Base-by-base conservation (phyloP, 2,888 invertebrate genomes). In the Hydrotaea diabolus region DNA sequence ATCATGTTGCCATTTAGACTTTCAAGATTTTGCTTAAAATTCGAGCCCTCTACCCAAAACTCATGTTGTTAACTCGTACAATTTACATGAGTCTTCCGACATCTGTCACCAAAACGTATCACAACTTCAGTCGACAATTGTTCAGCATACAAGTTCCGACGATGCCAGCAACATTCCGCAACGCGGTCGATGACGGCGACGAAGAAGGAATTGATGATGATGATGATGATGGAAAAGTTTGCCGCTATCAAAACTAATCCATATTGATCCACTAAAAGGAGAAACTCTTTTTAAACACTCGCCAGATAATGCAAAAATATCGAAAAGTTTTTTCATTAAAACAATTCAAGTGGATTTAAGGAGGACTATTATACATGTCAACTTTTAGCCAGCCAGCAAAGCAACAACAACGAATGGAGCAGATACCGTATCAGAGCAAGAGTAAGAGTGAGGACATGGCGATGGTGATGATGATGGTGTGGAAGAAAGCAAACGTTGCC, bases 261-360 rank as follows among this genome's bases (percentile, higher is more conserved):
- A 43, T 71, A 80, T 83, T 80, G 83, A 83, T 77, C 77, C 64
- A 80, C 80, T 80, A 77, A 77, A 77, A 59, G 59, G 57, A 80
- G 66, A 77, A 80, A 77, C 77, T 74, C 80, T 69, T 79, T 71
- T 81, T 77, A 59, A 83, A 80, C 80, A 76, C 79, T 80, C 76
- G 53, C 73, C 73, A 62, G 80, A 80, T 77, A 80, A 74, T 80
- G 71, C 69, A 84, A 75, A 79, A 77, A 80, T 80, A 74, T 77
- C 62, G 46, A 66, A 74, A 80, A 77, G 74, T 84, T 80, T 84
- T 78, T 84, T 84, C 80, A 84, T 84, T 84, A 84, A 80, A 84
- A 80, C 80, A 84, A 72, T 84, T 84, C 74, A 84, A 84, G 83
- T 80, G 80, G 77, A 80, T 84, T 84, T 77, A 75, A 83, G 59